Percentiles rank a stretch among this genome's conserved stretches.
Evolutionary conservation across 2,888 invertebrate genomes (phyloP).

Genomic region (Myopa testacea): DNA sequence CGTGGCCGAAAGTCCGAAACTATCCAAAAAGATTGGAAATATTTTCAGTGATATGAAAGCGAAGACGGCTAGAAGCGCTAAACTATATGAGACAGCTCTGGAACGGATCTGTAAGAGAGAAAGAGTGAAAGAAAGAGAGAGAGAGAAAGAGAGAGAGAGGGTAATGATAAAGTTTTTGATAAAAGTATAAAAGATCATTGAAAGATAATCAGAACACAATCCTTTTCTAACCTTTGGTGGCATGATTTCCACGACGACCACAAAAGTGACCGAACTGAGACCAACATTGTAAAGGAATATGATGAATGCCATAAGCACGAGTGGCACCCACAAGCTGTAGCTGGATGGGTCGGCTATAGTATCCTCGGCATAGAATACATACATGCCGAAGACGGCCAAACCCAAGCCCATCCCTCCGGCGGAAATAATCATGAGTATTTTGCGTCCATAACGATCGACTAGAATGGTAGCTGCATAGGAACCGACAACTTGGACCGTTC

Average conservation of each 20-base stretch:
- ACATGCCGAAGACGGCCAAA: conserved; percentile 58
- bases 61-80: conserved; percentile 55
- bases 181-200: neutral
- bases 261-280: conserved; percentile 60
- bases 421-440: conserved; percentile 60
- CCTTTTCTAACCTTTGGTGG: conserved; percentile 59
- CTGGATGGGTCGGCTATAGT: conserved; percentile 50
- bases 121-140: neutral
- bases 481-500: conserved; percentile 62
- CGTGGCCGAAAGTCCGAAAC: conserved; percentile 56
- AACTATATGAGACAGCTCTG: conserved; percentile 57
- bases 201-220: neutral
- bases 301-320: conserved; percentile 59
- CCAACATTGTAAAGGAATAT: conserved; percentile 63
- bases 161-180: too few relatives aligned
- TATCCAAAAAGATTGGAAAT: conserved; percentile 59
- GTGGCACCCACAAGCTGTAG: conserved; percentile 57
- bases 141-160: too few relatives aligned
- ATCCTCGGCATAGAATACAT: conserved; percentile 53
- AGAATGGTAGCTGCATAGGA: conserved; percentile 59
- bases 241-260: conserved; percentile 62
- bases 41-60: conserved; percentile 57
- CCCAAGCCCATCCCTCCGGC: conserved; percentile 57
- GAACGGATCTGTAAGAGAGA: conserved; percentile 53
- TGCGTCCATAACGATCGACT: conserved; percentile 62